phyloP scores from a whole-genome alignment of 2,888 invertebrate species.

The Ichneumon xanthorius region DNA sequence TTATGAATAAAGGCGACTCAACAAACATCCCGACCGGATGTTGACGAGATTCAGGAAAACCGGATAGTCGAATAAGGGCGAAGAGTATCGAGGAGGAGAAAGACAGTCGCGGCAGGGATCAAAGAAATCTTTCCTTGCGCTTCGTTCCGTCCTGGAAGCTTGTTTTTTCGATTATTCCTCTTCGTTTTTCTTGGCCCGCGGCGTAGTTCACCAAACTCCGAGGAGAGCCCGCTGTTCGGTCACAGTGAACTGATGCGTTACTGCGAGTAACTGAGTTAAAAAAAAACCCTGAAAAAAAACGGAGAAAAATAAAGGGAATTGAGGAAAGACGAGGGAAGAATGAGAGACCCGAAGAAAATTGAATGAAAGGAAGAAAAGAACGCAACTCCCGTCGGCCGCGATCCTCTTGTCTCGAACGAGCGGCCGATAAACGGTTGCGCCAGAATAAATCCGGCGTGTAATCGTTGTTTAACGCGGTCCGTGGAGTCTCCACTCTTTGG shows the following conservation, averaged over 20 bases:
- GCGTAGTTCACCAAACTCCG: slow-evolving; percentile 12
- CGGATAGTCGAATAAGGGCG: background rate
- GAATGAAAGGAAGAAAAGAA: slow-evolving; percentile 25
- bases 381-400: background rate
- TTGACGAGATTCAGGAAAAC: background rate
- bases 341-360: slow-evolving; percentile 9
- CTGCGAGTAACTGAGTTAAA: background rate
- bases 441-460: slow-evolving; percentile 47
- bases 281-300: background rate
- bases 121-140: slow-evolving; percentile 1
- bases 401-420: slow-evolving; percentile 21
- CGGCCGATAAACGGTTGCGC: slow-evolving; percentile 20
- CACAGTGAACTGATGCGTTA: slow-evolving; percentile 9
- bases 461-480: slow-evolving; percentile 40
- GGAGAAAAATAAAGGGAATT: background rate
- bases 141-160: slow-evolving; percentile 15
- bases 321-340: slow-evolving; percentile 7
- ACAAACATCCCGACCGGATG: background rate
- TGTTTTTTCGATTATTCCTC: background rate
- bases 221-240: background rate
- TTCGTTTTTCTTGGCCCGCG: background rate
- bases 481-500: slow-evolving; percentile 15
- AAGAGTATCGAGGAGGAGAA: background rate
- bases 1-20: background rate
- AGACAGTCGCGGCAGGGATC: slow-evolving; percentile 7